Conservation (phyloP, 2,888 invertebrate species). For the Dimorphilus gyrociliatus region DNA sequence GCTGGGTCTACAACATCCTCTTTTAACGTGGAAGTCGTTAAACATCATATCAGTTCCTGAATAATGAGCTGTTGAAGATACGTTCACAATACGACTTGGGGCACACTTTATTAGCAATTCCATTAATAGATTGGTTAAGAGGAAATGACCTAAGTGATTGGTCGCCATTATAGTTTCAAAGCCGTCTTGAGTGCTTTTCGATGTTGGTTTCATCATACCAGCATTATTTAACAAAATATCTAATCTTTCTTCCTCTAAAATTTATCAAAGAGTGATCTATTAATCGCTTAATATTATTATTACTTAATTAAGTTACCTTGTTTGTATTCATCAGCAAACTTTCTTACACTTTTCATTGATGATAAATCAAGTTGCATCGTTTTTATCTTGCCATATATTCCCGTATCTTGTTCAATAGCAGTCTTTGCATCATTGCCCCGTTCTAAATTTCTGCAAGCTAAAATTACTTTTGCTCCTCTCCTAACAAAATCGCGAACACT, state of each 20-base stretch:
- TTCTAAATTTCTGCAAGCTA: slow-evolving; percentile 15
- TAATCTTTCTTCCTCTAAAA: slow-evolving; percentile 9
- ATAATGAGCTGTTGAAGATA: too few species aligned
- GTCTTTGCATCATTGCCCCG: slow-evolving; percentile 11
- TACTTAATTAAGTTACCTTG: too few species aligned
- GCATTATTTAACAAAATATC: slow-evolving; percentile 16
- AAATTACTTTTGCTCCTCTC: slow-evolving; percentile 14
- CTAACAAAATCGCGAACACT: slow-evolving; percentile 16
- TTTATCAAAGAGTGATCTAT: too few species aligned
- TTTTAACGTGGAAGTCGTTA: too few species aligned
- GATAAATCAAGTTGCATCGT: slow-evolving; percentile 12
- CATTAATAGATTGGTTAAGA: slow-evolving; percentile 66
- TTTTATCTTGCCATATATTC: slow-evolving; percentile 10
- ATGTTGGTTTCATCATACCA: too few species aligned
- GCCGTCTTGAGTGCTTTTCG: slow-evolving; percentile 66
- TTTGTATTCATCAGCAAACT: slow-evolving; percentile 10
- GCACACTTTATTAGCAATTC: too few species aligned
- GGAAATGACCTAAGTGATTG: slow-evolving; percentile 81
- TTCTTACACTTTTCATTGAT: slow-evolving; percentile 7
- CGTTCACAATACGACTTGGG: too few species aligned
- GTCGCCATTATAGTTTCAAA: slow-evolving; percentile 78
- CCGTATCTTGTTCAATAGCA: slow-evolving; percentile 8
- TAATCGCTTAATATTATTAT: too few species aligned
- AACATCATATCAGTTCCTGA: too few species aligned
- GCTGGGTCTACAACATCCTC: too few species aligned